phyloP scores from a whole-genome alignment of 1,140 invertebrate species.

The Leucophenga varia region DNA sequence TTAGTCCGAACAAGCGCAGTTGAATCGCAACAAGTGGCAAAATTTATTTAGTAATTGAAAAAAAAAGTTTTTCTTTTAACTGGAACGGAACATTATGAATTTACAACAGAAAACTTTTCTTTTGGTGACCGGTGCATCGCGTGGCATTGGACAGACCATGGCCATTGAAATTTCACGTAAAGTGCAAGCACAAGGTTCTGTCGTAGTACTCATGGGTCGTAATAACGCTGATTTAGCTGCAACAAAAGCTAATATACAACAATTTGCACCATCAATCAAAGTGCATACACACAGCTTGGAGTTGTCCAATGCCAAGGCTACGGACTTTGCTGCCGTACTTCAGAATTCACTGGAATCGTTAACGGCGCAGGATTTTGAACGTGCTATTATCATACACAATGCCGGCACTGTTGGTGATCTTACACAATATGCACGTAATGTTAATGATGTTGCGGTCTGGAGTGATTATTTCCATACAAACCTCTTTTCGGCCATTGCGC shows the following conservation, averaged over 20 bases:
- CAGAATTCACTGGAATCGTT: constrained; percentile 8
- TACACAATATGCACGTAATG: constrained; percentile 61
- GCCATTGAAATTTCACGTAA: constrained; percentile 67
- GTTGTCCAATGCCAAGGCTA: constrained; percentile 56
- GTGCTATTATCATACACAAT: constrained; percentile 83
- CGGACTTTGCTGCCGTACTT: constrained; percentile 32
- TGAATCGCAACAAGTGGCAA: too few relatives aligned
- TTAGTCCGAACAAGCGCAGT: too few relatives aligned
- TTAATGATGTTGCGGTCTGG: constrained; percentile 65
- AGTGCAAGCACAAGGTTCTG: constrained; percentile 64
- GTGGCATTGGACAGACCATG: constrained; percentile 81
- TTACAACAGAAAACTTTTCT: constrained; percentile 59
- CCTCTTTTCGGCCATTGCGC: constrained; percentile 72
- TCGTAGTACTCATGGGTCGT: constrained; percentile 76
- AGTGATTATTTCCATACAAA: constrained; percentile 76
- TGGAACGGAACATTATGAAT: too few relatives aligned
- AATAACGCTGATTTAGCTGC: constrained; percentile 65
- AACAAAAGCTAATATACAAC: constrained; percentile 64
- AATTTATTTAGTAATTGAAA: too few relatives aligned
- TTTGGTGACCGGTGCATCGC: constrained; percentile 82
- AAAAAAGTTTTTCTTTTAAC: not conserved
- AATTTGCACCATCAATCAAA: constrained; percentile 32
- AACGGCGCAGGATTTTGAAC: constrained; percentile 61
- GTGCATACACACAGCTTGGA: constrained; percentile 63
- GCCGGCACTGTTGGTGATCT: constrained; percentile 83